Percentiles rank a stretch among this genome's conserved stretches.
phyloP scores from a whole-genome alignment of 1,140 invertebrate genomes.

The Delia radicum region DNA sequence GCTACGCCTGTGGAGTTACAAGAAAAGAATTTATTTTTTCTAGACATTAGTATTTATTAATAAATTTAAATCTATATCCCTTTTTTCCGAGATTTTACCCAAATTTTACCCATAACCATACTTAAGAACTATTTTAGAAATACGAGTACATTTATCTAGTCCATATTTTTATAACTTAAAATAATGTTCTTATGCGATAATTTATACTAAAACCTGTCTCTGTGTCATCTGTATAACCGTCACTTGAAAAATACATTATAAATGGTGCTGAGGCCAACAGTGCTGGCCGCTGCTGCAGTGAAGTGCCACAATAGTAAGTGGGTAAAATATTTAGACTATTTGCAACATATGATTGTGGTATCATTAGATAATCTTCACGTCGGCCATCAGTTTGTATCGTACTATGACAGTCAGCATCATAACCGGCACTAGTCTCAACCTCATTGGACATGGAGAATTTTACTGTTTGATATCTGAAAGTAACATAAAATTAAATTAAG shows the following conservation, averaged over 20 bases:
- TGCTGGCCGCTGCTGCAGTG: neutral
- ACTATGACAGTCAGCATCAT: slow-evolving; percentile 27
- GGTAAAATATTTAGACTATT: slow-evolving; percentile 38
- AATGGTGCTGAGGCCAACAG: slow-evolving; percentile 15
- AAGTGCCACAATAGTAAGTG: slow-evolving; percentile 33
- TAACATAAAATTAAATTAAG: neutral
- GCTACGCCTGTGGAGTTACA: no score
- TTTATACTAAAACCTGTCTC: slow-evolving; percentile 26
- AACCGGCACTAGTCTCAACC: neutral
- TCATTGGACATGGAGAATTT: slow-evolving; percentile 22
- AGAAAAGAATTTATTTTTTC: no score
- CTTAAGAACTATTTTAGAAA: neutral
- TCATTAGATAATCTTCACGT: slow-evolving; percentile 57
- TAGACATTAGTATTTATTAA: neutral
- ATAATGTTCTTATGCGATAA: slow-evolving; percentile 10
- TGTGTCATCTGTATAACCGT: neutral
- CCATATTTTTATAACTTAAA: neutral
- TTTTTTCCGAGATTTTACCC: neutral
- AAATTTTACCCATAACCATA: neutral
- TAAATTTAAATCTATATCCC: neutral
- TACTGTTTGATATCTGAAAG: slow-evolving; percentile 20
- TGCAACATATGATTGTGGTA: slow-evolving; percentile 38
- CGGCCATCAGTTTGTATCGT: slow-evolving; percentile 10
- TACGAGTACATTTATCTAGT: neutral
- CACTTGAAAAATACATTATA: slow-evolving; percentile 23